phyloP scores from a whole-genome alignment of 2,797 vertebrate species.

The Falco columbarius region DNA sequence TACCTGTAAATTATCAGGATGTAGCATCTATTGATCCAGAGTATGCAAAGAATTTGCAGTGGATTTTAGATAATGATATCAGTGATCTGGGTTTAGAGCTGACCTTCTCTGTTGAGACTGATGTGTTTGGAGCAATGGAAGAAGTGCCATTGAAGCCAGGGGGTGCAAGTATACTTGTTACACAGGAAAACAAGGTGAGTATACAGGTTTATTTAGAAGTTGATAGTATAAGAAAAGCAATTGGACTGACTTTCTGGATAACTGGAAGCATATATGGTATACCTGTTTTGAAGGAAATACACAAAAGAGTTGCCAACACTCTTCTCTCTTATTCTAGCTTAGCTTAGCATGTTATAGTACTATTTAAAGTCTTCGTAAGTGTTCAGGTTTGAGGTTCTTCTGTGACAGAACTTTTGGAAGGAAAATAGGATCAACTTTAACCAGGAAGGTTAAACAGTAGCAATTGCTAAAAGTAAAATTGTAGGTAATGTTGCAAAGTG shows the following conservation, averaged over 20 bases:
- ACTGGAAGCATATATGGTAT: neutral
- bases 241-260: neutral
- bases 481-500: neutral
- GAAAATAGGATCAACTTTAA: neutral
- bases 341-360: neutral
- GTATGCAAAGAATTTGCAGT: conserved; percentile 98
- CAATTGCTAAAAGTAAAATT: neutral
- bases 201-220: neutral
- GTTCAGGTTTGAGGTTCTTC: neutral
- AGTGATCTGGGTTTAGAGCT: conserved; percentile 96
- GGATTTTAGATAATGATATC: conserved; percentile 99
- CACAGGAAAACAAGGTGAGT: conserved; percentile 96
- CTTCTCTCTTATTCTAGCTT: neutral
- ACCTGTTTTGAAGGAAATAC: neutral
- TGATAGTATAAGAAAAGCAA: neutral
- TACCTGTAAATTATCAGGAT: conserved; percentile 98
- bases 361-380: neutral
- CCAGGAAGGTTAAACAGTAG: neutral
- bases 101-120: conserved; percentile 97
- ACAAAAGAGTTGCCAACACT: neutral
- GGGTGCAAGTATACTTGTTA: conserved; percentile 91
- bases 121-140: conserved; percentile 98
- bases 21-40: conserved; percentile 98
- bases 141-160: conserved; percentile 96
- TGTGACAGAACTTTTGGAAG: neutral